A percentile compares a stretch with the other conserved stretches of the same genome.
Conservation (phyloP, 2,888 invertebrate genomes). For the Elegia similella region DNA sequence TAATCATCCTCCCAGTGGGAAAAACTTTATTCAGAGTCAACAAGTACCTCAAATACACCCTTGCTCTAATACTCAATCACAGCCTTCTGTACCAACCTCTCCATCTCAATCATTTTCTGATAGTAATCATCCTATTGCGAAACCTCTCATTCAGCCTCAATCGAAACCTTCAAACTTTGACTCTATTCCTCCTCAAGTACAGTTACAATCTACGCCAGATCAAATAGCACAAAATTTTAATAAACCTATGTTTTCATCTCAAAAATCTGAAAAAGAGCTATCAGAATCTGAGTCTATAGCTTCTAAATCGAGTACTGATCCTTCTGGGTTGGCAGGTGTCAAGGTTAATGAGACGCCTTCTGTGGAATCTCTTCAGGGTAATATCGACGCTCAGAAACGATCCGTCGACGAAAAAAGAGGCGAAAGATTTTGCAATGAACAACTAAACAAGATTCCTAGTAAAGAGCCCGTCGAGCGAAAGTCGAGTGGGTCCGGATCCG, state of each 20-base stretch:
- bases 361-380: conserved; percentile 48
- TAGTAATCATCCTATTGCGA: conserved; percentile 37
- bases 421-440: conserved; percentile 61
- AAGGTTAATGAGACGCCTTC: conserved; percentile 51
- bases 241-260: conserved; percentile 51
- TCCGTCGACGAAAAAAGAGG: conserved; percentile 58
- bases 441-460: conserved; percentile 66
- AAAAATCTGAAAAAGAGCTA: conserved; percentile 64
- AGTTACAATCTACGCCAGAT: conserved; percentile 50
- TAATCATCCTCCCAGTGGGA: conserved; percentile 37
- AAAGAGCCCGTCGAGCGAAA: conserved; percentile 75
- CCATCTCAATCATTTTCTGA: conserved; percentile 44
- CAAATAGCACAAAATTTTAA: conserved; percentile 38
- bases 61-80: conserved; percentile 42
- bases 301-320: conserved; percentile 58
- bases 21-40: conserved; percentile 42
- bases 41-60: conserved; percentile 41
- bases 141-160: conserved; percentile 35
- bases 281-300: conserved; percentile 61
- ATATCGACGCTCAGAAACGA: conserved; percentile 50
- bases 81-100: conserved; percentile 33
- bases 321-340: conserved; percentile 38
- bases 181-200: conserved; percentile 41
- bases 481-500: conserved; percentile 70
- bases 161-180: conserved; percentile 45